phyloP scores from a whole-genome alignment of 2,888 invertebrate species.

The Melanostoma mellinum region DNA sequence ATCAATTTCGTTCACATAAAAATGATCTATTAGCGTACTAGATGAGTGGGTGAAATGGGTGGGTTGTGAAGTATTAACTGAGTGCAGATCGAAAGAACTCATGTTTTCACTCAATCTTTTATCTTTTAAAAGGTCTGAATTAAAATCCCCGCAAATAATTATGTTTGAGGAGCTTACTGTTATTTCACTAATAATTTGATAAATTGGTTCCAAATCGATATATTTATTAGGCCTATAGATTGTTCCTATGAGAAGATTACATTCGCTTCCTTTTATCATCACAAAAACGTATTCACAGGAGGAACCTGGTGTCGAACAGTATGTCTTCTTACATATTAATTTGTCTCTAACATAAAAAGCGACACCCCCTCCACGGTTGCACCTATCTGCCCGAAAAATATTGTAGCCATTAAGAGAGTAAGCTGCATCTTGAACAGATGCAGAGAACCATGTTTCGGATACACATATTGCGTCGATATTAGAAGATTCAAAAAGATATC shows the following conservation, averaged over 20 bases:
- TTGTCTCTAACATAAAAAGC: not conserved
- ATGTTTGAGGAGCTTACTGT: too few relatives aligned
- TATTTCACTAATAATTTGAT: too few relatives aligned
- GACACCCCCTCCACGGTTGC: conserved; percentile 1
- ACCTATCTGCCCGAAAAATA: not conserved
- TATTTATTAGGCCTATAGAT: not conserved
- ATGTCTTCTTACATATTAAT: not conserved
- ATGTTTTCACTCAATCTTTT: conserved; percentile 1
- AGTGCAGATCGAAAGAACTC: not conserved
- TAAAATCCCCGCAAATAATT: not conserved
- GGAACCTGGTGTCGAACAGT: too few relatives aligned
- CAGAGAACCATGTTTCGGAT: conserved; percentile 6
- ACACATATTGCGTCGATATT: not conserved
- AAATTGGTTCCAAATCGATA: too few relatives aligned
- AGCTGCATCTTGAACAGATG: not conserved
- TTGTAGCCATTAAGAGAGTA: not conserved
- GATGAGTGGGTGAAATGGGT: conserved; percentile 4
- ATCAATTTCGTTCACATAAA: conserved; percentile 18
- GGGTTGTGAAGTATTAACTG: not conserved
- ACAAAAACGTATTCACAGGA: too few relatives aligned
- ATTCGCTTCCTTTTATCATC: not conserved
- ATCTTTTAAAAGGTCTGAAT: not conserved
- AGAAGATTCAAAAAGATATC: not conserved
- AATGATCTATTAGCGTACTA: conserved; percentile 10
- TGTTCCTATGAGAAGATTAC: conserved; percentile 4